Evolutionary conservation across 2,888 invertebrate genomes (phyloP).

Genomic region (Nymphalis c-album): DNA sequence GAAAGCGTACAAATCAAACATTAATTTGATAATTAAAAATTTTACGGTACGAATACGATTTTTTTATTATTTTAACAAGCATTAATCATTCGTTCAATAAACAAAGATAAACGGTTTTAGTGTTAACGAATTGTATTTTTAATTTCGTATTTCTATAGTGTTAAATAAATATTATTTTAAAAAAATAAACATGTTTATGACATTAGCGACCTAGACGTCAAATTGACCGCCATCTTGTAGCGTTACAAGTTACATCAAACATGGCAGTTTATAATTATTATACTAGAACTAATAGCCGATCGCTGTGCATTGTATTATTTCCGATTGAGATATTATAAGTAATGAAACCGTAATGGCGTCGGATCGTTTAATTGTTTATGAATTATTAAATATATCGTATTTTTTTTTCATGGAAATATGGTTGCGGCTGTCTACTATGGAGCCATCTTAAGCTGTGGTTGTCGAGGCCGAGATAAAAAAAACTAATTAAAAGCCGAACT

Average conservation of each 20-base stretch:
- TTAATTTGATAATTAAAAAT: constrained; percentile 26
- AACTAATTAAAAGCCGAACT: too few species aligned
- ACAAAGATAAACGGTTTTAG: constrained; percentile 1
- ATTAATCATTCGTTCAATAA: constrained; percentile 28
- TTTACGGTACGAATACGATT: constrained; percentile 29
- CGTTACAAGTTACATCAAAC: constrained; percentile 47
- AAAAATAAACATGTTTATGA: constrained; percentile 52
- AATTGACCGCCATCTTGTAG: constrained; percentile 65
- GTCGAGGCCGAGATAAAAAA: too few species aligned
- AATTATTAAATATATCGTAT: constrained; percentile 28
- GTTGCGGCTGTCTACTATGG: too few species aligned
- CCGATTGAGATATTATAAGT: constrained; percentile 55
- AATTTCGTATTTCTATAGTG: too few species aligned
- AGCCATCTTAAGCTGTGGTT: too few species aligned
- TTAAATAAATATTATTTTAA: background rate
- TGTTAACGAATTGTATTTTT: background rate
- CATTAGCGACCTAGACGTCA: constrained; percentile 68
- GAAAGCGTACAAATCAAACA: constrained; percentile 30
- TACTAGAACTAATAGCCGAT: constrained; percentile 41
- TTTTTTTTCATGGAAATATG: too few species aligned
- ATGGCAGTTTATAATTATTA: constrained; percentile 60
- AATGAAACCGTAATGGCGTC: constrained; percentile 48
- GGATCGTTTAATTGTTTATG: constrained; percentile 30
- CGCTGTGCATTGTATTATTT: constrained; percentile 48
- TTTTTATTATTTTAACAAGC: constrained; percentile 23